phyloP scores from a whole-genome alignment of 2,797 vertebrate genomes.

The Poeciliopsis gracilis region DNA sequence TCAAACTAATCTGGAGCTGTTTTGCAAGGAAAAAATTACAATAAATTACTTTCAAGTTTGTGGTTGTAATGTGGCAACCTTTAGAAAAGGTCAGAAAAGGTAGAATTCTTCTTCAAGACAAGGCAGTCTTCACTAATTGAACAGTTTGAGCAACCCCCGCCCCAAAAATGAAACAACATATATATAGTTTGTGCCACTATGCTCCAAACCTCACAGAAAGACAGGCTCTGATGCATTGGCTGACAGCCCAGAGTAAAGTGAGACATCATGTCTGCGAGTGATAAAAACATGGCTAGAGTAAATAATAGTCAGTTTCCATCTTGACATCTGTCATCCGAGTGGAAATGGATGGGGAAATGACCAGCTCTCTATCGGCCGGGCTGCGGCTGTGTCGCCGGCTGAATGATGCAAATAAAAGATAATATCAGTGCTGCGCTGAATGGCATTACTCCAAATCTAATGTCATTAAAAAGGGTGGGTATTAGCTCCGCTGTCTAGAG shows the following conservation, averaged over 20 bases:
- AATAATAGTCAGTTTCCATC: conserved; percentile 79
- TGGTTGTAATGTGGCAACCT: neutral
- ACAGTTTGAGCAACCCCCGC: neutral
- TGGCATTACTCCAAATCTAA: conserved; percentile 87
- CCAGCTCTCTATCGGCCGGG: conserved; percentile 78
- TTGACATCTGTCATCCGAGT: conserved; percentile 84
- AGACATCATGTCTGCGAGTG: conserved; percentile 84
- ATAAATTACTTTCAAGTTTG: neutral
- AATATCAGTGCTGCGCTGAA: conserved; percentile 82
- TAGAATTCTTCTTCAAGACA: neutral
- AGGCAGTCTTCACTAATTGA: neutral
- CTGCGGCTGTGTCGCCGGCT: conserved; percentile 77
- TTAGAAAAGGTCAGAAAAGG: neutral
- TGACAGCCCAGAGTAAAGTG: conserved; percentile 75
- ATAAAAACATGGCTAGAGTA: conserved; percentile 81
- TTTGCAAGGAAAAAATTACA: neutral
- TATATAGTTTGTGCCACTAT: conserved; percentile 15
- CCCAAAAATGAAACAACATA: conserved; percentile 13
- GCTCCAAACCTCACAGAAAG: conserved; percentile 47
- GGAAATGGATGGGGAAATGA: conserved; percentile 83
- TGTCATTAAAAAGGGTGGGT: conserved; percentile 89
- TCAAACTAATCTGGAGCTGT: neutral
- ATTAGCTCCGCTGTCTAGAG: conserved; percentile 80
- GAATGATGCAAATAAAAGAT: conserved; percentile 86
- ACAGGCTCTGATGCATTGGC: conserved; percentile 58